A percentile compares a stretch with the other conserved stretches of the same genome.
Evolutionary conservation across 1,140 invertebrate species (phyloP).

Genomic region (Drosophila equinoxialis): DNA sequence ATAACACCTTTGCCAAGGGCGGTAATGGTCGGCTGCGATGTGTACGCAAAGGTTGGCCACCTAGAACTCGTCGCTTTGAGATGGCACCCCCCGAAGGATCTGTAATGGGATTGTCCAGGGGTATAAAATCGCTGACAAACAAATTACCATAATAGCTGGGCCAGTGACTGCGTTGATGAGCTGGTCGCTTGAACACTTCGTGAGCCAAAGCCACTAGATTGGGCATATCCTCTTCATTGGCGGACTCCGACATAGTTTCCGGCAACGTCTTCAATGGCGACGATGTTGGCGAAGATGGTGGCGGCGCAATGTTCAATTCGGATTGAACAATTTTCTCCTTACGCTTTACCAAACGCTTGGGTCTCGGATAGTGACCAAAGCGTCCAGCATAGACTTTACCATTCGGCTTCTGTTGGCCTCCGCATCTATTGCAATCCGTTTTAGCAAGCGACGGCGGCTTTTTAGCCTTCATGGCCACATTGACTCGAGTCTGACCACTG

Average conservation of each 20-base stretch:
- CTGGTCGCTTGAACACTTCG: slow-evolving; percentile 36
- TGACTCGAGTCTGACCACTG: slow-evolving; percentile 15
- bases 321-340: background rate
- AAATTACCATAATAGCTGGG: slow-evolving; percentile 26
- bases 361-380: slow-evolving; percentile 37
- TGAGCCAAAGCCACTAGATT: slow-evolving; percentile 32
- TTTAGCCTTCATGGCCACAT: slow-evolving; percentile 32
- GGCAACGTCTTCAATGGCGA: background rate
- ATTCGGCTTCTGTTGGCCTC: background rate
- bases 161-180: slow-evolving; percentile 16
- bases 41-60: background rate
- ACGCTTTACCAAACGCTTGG: slow-evolving; percentile 8
- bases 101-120: slow-evolving; percentile 48
- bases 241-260: slow-evolving; percentile 35
- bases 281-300: slow-evolving; percentile 9
- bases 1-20: slow-evolving; percentile 44
- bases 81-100: slow-evolving; percentile 54
- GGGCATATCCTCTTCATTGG: slow-evolving; percentile 25
- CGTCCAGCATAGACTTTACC: slow-evolving; percentile 22
- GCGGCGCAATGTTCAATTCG: background rate
- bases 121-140: slow-evolving; percentile 48
- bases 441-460: slow-evolving; percentile 21
- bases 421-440: slow-evolving; percentile 30
- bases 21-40: slow-evolving; percentile 41
- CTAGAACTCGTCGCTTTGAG: slow-evolving; percentile 36